Conservation (phyloP, 2,113 vertebrate genomes). For the Carassius auratus region DNA sequence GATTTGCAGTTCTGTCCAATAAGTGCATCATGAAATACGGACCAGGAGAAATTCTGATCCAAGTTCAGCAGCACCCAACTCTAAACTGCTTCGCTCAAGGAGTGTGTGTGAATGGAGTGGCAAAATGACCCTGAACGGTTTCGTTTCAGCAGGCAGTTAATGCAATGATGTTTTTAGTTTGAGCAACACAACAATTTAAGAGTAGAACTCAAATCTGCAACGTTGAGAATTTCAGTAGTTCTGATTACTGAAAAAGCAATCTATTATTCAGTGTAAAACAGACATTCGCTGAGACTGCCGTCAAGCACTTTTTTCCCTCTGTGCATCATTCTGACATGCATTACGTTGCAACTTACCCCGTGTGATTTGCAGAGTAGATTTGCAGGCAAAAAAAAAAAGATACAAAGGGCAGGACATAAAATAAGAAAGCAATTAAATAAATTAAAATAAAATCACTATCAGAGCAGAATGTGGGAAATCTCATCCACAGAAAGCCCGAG, state of each 20-base stretch:
- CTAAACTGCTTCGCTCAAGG: slow-evolving; percentile 76
- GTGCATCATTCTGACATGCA: slow-evolving; percentile 81
- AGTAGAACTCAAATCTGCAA: slow-evolving; percentile 87
- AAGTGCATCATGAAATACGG: background rate
- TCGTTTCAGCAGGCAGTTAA: slow-evolving; percentile 92
- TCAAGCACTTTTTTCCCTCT: slow-evolving; percentile 52
- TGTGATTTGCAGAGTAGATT: slow-evolving; percentile 83
- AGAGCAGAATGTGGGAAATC: background rate
- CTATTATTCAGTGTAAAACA: too few species aligned
- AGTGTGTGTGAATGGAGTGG: slow-evolving; percentile 57
- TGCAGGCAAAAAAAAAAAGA: slow-evolving; percentile 74
- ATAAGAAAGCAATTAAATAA: slow-evolving; percentile 52
- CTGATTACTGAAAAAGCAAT: too few species aligned
- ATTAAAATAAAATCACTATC: background rate
- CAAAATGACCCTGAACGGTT: slow-evolving; percentile 90
- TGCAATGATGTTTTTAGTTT: slow-evolving; percentile 74
- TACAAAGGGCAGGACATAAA: slow-evolving; percentile 52
- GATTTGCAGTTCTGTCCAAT: background rate
- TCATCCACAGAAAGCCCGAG: slow-evolving; percentile 37
- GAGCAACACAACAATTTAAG: slow-evolving; percentile 60
- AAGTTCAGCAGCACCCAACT: slow-evolving; percentile 23
- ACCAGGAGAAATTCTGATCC: slow-evolving; percentile 11
- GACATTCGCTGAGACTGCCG: too few species aligned
- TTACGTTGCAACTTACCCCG: too few species aligned
- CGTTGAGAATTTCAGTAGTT: slow-evolving; percentile 29